Evolutionary conservation across 2,888 invertebrate species (phyloP).

Genomic region (Octonoba sinensis): DNA sequence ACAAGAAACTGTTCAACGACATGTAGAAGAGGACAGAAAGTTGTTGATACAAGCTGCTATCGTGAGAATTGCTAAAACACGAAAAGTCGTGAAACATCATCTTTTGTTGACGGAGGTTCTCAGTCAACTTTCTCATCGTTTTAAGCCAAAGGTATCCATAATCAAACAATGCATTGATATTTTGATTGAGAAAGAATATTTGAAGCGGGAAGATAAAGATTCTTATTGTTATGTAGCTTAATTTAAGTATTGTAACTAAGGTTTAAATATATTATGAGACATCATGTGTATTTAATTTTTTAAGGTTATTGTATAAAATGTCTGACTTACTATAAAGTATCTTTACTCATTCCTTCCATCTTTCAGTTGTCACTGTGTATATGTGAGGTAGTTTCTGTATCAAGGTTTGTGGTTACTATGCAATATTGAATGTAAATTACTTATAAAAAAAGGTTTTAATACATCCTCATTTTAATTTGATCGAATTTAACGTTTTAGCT

Average conservation of each 20-base stretch:
- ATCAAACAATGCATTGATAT: slow-evolving; percentile 82
- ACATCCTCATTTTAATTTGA: too few relatives aligned
- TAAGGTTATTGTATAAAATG: too few relatives aligned
- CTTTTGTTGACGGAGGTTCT: slow-evolving; percentile 95
- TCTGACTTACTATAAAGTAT: too few relatives aligned
- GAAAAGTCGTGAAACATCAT: slow-evolving; percentile 90
- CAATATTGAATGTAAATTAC: too few relatives aligned
- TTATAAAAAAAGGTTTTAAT: too few relatives aligned
- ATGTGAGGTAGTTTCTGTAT: too few relatives aligned
- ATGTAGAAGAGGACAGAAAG: slow-evolving; percentile 98
- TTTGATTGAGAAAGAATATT: slow-evolving; percentile 61
- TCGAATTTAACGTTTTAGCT: too few relatives aligned
- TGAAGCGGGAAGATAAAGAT: slow-evolving; percentile 56
- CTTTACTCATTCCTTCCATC: too few relatives aligned
- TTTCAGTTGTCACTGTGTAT: too few relatives aligned
- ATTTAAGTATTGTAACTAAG: neutral
- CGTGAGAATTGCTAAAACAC: slow-evolving; percentile 89
- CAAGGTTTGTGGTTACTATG: too few relatives aligned
- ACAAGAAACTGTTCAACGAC: slow-evolving; percentile 96
- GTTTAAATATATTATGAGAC: too few relatives aligned
- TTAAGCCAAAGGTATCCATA: slow-evolving; percentile 96
- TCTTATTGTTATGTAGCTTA: slow-evolving; percentile 56
- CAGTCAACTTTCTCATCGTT: slow-evolving; percentile 91
- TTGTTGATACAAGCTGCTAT: slow-evolving; percentile 86
- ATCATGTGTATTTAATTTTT: neutral